Evolutionary conservation across 2,888 invertebrate species (phyloP).

Genomic region (Parnassius orleans): DNA sequence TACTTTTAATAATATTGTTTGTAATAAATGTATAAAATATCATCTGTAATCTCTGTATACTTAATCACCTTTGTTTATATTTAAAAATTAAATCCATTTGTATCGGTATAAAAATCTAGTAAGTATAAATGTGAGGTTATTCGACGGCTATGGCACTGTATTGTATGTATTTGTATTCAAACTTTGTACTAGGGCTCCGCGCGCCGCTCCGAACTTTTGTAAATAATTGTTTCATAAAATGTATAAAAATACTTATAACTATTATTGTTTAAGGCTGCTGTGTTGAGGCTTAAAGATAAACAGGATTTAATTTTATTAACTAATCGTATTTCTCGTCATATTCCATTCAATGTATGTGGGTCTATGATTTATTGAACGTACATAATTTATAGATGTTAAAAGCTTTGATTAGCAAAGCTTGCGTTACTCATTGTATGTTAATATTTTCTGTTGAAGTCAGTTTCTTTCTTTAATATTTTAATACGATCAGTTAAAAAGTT

Average conservation of each 20-base stretch:
- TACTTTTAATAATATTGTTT: conserved; percentile 78
- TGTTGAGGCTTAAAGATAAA: conserved; percentile 49
- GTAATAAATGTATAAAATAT: conserved; percentile 82
- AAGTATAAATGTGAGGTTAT: conserved; percentile 79
- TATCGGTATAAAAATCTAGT: conserved; percentile 81
- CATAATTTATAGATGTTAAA: too few relatives aligned
- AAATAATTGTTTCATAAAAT: conserved; percentile 54
- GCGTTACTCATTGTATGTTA: too few relatives aligned
- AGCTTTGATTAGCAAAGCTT: too few relatives aligned
- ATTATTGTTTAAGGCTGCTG: conserved; percentile 76
- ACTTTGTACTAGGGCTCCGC: conserved; percentile 61
- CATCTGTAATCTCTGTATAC: conserved; percentile 81
- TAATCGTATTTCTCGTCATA: conserved; percentile 19
- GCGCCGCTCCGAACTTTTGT: conserved; percentile 49
- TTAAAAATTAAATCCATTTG: conserved; percentile 82
- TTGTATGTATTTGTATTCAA: conserved; percentile 70
- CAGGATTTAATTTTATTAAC: conserved; percentile 35
- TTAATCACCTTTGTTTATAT: conserved; percentile 80
- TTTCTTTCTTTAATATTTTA: neutral
- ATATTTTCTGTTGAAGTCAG: too few relatives aligned
- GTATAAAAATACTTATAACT: conserved; percentile 80
- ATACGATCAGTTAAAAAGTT: conserved; percentile 18
- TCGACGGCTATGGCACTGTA: conserved; percentile 76
- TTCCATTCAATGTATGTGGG: too few relatives aligned
- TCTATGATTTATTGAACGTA: too few relatives aligned